Conservation (phyloP, 2,113 vertebrate genomes). For the Zapus hudsonius region DNA sequence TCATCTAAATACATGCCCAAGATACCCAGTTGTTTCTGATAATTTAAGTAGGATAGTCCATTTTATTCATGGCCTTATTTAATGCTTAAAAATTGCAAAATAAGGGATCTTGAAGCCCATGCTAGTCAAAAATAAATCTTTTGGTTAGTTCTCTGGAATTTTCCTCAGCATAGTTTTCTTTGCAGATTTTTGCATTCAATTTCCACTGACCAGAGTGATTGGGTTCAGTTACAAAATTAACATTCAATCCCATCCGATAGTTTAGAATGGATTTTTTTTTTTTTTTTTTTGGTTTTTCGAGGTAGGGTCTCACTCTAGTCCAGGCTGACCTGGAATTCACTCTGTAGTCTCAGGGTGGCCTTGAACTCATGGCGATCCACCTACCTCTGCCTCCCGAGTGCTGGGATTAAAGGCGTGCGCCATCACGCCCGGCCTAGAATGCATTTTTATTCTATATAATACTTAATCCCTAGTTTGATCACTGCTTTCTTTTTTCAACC, state of each 20-base stretch:
- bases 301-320: too few relatives aligned
- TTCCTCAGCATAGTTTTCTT: neutral
- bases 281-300: too few relatives aligned
- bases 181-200: neutral
- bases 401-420: too few relatives aligned
- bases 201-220: neutral
- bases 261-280: neutral
- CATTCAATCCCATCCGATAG: neutral
- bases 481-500: conserved; percentile 2
- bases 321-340: too few relatives aligned
- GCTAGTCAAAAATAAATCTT: conserved; percentile 15
- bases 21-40: neutral
- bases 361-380: too few relatives aligned
- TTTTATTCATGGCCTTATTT: neutral
- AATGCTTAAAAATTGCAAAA: neutral
- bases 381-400: too few relatives aligned
- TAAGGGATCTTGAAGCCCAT: neutral
- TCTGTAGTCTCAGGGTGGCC: too few relatives aligned
- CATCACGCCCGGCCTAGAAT: conserved; percentile 2
- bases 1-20: neutral
- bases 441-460: neutral
- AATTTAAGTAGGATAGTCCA: neutral
- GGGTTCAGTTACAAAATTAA: conserved; percentile 33
- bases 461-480: neutral
- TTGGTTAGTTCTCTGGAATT: neutral